Percentiles rank a stretch among this genome's conserved stretches.
phyloP scores from a whole-genome alignment of 2,797 vertebrate genomes.

The Emydoidea blandingii region DNA sequence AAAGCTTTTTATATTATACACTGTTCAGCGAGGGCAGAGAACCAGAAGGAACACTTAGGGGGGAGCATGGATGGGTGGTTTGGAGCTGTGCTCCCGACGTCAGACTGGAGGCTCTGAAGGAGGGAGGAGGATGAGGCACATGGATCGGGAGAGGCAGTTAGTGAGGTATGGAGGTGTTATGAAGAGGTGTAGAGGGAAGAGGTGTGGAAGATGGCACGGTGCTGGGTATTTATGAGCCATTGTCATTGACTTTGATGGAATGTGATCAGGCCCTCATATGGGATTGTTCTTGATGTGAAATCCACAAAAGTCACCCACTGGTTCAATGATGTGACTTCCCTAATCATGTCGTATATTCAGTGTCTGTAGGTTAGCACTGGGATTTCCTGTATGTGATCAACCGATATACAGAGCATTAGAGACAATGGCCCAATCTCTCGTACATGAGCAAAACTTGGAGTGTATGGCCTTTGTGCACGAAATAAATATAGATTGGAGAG shows the following conservation, averaged over 20 bases:
- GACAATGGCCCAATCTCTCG: not conserved
- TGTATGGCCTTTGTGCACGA: not conserved
- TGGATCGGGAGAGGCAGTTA: not conserved
- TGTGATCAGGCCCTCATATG: not conserved
- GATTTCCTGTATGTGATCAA: not conserved
- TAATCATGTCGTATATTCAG: not conserved
- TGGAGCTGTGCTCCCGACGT: not conserved
- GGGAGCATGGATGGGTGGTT: not conserved
- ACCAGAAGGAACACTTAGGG: not conserved
- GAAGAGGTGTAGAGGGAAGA: not conserved
- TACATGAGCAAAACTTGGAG: not conserved
- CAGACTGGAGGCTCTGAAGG: not conserved
- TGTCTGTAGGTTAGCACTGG: not conserved
- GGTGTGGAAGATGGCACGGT: not conserved
- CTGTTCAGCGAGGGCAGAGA: not conserved
- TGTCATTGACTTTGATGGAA: not conserved
- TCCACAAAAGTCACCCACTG: not conserved
- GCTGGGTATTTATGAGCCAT: not conserved
- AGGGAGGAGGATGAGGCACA: not conserved
- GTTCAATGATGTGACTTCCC: not conserved
- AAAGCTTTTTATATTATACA: not conserved
- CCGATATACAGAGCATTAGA: not conserved
- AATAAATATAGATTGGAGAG: not conserved
- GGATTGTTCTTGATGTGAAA: not conserved
- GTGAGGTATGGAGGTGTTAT: not conserved